Conservation (phyloP, 2,797 vertebrate genomes). For the Acrossocheilus fasciatus region DNA sequence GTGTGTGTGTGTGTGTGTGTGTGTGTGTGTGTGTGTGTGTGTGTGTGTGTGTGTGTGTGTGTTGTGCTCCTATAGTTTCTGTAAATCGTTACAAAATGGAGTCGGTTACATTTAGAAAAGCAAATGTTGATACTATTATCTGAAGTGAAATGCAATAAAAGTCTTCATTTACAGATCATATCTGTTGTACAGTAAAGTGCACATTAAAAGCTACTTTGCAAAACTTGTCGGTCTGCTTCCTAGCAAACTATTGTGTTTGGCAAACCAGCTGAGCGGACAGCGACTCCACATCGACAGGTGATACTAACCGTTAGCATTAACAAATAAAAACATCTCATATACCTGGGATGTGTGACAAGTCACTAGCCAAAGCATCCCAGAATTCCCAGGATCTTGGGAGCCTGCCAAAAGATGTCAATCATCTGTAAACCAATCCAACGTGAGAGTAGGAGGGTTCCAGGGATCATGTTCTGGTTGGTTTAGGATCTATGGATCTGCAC, state of each 20-base stretch:
- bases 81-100: neutral
- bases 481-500: constrained; percentile 81
- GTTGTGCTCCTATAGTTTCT: neutral
- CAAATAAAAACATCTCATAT: constrained; percentile 12
- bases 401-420: constrained; percentile 84
- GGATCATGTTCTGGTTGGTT: constrained; percentile 85
- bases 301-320: neutral
- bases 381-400: constrained; percentile 76
- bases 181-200: neutral
- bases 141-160: neutral
- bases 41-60: neutral
- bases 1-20: neutral
- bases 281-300: neutral
- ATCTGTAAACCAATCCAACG: constrained; percentile 84
- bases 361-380: constrained; percentile 72
- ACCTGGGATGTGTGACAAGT: constrained; percentile 33
- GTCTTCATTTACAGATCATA: neutral
- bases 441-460: constrained; percentile 75
- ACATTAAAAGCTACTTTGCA: neutral
- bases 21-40: neutral
- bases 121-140: neutral
- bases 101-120: neutral
- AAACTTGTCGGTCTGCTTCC: neutral
- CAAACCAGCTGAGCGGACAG: constrained; percentile 20
- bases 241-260: neutral